phyloP scores from a whole-genome alignment of 2,888 invertebrate genomes.

The Cephonodes hylas region DNA sequence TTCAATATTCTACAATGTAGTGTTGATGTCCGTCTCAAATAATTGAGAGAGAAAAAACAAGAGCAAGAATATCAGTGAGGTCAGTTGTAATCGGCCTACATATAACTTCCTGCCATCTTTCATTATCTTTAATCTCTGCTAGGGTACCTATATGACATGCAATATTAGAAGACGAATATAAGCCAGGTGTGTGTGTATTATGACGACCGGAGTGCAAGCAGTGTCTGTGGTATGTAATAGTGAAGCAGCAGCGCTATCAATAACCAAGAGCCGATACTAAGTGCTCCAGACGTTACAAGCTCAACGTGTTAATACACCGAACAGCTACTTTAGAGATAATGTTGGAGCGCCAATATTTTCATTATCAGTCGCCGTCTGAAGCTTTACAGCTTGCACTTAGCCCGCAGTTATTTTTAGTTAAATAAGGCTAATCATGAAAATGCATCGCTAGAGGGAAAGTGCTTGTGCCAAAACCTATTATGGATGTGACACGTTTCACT shows the following conservation, averaged over 20 bases:
- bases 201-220: not conserved
- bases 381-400: conserved; percentile 23
- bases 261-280: conserved; percentile 32
- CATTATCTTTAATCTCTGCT: too few species aligned
- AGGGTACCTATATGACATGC: too few species aligned
- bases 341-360: conserved; percentile 41
- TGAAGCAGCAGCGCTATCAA: conserved; percentile 19
- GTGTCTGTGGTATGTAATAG: conserved; percentile 2
- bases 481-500: not conserved
- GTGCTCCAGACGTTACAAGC: conserved; percentile 57
- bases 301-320: conserved; percentile 58
- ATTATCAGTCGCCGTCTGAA: conserved; percentile 35
- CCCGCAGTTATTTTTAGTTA: not conserved
- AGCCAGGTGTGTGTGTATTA: not conserved
- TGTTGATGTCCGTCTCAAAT: too few species aligned
- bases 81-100: too few species aligned
- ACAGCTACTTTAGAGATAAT: conserved; percentile 52
- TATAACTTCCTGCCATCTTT: too few species aligned
- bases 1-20: too few species aligned
- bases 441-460: not conserved
- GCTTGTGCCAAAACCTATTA: not conserved
- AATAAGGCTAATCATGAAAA: conserved; percentile 1
- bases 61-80: too few species aligned
- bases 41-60: too few species aligned
- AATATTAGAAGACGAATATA: not conserved